Percentiles rank a stretch among this genome's conserved stretches.
Conservation (phyloP, 2,888 invertebrate species). For the Brassicogethes aeneus region DNA sequence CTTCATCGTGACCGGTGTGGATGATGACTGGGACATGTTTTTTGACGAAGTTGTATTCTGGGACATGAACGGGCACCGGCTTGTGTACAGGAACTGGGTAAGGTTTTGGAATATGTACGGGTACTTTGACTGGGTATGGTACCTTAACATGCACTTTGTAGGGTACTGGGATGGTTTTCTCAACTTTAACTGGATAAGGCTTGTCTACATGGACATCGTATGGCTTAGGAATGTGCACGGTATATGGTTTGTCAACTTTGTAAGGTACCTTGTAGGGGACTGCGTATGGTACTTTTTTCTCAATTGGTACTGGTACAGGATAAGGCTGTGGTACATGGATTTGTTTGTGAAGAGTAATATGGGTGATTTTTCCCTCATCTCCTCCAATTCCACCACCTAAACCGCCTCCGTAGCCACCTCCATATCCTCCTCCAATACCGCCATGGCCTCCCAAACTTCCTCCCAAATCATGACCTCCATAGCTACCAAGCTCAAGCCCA, state of each 20-base stretch:
- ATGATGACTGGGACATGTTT: constrained; percentile 42
- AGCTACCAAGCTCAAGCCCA: constrained; percentile 20
- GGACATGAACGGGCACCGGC: constrained; percentile 39
- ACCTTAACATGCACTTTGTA: constrained; percentile 30
- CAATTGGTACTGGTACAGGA: constrained; percentile 49
- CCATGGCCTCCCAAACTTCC: constrained; percentile 10
- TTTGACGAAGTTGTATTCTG: constrained; percentile 44
- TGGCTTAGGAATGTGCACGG: constrained; percentile 54
- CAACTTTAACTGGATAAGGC: constrained; percentile 43
- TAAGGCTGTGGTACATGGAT: constrained; percentile 46
- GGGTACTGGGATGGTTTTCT: constrained; percentile 37
- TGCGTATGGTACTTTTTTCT: constrained; percentile 58
- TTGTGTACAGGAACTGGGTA: constrained; percentile 40
- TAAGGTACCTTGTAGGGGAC: constrained; percentile 46
- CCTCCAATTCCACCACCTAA: constrained; percentile 12
- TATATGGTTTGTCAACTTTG: constrained; percentile 51
- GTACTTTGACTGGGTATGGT: constrained; percentile 30
- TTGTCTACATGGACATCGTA: constrained; percentile 50
- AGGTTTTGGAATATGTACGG: constrained; percentile 27
- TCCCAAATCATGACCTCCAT: constrained; percentile 7
- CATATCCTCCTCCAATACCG: constrained; percentile 17
- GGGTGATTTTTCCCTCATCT: constrained; percentile 38
- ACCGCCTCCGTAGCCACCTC: constrained; percentile 15
- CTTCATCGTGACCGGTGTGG: constrained; percentile 25
- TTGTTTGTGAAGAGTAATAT: constrained; percentile 56